These are phyloP conservation scores for Pomacea canaliculata DNA, from an alignment of 2,888 invertebrate species.

Conservation along the genomic window DNA sequence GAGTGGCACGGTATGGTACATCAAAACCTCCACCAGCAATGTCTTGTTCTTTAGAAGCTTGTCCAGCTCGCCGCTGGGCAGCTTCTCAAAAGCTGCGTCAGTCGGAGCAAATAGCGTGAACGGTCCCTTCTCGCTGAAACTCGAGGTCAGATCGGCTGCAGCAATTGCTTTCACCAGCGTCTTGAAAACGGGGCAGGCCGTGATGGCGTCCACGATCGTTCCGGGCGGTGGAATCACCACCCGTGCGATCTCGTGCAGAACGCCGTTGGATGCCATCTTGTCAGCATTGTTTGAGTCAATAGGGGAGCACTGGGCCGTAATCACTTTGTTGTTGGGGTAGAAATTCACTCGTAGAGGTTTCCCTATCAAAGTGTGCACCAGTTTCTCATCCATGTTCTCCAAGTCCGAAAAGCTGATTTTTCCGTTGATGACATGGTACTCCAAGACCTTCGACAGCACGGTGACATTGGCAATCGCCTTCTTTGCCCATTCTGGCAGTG, in stretches of 20 bases:
- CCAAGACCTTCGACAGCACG: conserved; percentile 37
- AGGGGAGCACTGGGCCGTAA: conserved; percentile 50
- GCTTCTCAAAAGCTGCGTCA: conserved; percentile 39
- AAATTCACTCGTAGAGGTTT: conserved; percentile 46
- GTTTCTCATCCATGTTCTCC: conserved; percentile 39
- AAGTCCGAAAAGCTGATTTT: conserved; percentile 38
- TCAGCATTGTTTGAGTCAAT: conserved; percentile 39
- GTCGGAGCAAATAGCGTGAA: conserved; percentile 50
- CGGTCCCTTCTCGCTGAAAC: conserved; percentile 37
- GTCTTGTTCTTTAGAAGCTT: conserved; percentile 42
- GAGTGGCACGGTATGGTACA: conserved; percentile 65
- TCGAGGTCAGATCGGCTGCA: conserved; percentile 36
- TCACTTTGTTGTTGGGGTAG: conserved; percentile 37
- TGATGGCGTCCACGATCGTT: conserved; percentile 43
- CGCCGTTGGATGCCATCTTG: conserved; percentile 63
- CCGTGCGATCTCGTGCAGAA: conserved; percentile 65
- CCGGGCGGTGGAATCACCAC: conserved; percentile 54
- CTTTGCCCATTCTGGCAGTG: conserved; percentile 36
- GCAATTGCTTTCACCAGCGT: conserved; percentile 41
- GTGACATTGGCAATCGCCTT: conserved; percentile 37
- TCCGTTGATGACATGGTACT: conserved; percentile 45
- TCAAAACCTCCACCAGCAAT: conserved; percentile 44
- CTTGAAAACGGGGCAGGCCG: conserved; percentile 34
- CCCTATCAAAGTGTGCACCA: conserved; percentile 34
- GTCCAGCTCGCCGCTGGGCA: conserved; percentile 38